Evolutionary conservation across 1,140 invertebrate genomes (phyloP), one percentile per base, ranked within the genome.

Genomic region (Platorchestia sp.): DNA sequence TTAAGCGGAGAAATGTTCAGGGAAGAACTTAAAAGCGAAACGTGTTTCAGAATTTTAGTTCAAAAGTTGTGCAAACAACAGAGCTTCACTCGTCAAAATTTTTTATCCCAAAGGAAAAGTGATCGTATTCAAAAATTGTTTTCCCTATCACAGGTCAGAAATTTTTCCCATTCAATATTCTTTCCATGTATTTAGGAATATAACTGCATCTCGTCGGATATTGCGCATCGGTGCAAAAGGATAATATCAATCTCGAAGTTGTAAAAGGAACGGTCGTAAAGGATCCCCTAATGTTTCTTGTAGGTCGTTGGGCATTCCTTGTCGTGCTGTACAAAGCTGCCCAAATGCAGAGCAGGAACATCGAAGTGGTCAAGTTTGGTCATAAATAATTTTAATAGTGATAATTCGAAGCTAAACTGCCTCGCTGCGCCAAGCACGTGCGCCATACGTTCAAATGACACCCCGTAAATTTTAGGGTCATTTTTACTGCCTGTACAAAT

Each of bases 311-410:
- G 59, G 59, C 59, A 75, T 75, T 75, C 59, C 59, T 75, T 10
- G 59, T 19, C 59, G 59, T 75, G 59, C 59, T 75, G 59, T 75
- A 75, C 59, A 75, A 75, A 75, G 59, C 59, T 75, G 59, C 59
- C 59, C 59, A 90, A 43, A 90, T 90, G 41, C 87, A 90, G 87
- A 90, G 87, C 87, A 90, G 87, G 87, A 90, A 90, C 87, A 90
- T 90, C 87, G 41, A 90, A 90, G 87, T 90, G 87, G 87, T 90
- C 87, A 90, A 90, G 41, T 90, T 90, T 44, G 87, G 87, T 44
- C 41, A 90, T 90, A 90, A 90, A 90, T 90, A 43, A 90, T 90
- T 90, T 90, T 90, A 90, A 90, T 90, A 90, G 87, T 90, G 87
- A 90, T 90, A 90, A 90, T 90, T 90, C 87, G 87, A 90, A 22